Base-by-base conservation (phyloP, 2,888 invertebrate genomes). In the Pardosa pseudoannulata region DNA sequence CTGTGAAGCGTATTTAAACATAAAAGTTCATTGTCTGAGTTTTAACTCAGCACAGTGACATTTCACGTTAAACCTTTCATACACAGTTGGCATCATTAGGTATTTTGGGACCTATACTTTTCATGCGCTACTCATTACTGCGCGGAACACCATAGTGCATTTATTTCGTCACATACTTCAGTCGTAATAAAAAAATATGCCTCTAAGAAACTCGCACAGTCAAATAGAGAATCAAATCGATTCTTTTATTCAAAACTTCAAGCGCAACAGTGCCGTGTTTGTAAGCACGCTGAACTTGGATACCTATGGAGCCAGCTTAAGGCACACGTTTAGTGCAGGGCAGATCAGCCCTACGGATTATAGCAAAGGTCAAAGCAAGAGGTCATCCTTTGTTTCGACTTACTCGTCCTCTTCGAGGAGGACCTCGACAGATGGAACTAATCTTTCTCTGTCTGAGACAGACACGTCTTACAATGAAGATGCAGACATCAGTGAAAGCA, bases 201-300 rank as follows among this genome's bases (percentile, higher is more conserved):
- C 88, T 13, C 67, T 88, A 9, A 50, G 86, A 31, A 79, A 80
- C 29, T 81, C 86, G 16, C 88, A 88, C 39, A 88, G 88, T 19
- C 86, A 88, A 70, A 88, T 88, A 6, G 88, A 88, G 71, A 78
- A 76, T 32, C 88, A 88, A 70, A 88, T 88, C 13, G 88, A 88
- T 27, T 76, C 88, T 9, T 88, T 88, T 67, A 86, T 88, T 16
- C 79, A 81, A 39, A 85, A 79, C 28, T 88, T 88, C 67, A 88
- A 81, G 50, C 64, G 81, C n/a, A 88, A 88, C 50, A 86, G 88
- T 46, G 86, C 88, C 0, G 85, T 86, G 27, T 88, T 88, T 56
- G 80, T 81, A 0, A 88, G 86, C 46, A 85, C 72, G 31, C 72
- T 88, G 71, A 88, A 73, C 46, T 50, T 88, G 27, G 88, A 88